Conservation (phyloP, 2,113 vertebrate genomes). For the Mormyrus lacerda region DNA sequence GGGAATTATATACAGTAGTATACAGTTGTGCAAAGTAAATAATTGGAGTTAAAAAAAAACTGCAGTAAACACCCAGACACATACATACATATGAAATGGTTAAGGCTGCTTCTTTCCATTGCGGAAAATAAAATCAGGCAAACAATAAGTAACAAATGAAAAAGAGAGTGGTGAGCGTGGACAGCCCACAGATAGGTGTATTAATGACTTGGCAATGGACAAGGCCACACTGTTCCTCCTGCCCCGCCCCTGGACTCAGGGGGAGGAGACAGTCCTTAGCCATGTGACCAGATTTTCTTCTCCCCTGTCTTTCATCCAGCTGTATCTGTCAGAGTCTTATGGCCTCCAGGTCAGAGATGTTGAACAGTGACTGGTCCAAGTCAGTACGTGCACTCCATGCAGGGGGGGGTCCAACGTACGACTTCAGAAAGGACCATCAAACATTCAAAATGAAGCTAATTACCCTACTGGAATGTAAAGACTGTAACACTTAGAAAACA, state of each 20-base stretch:
- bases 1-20: slow-evolving; percentile 42
- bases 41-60: slow-evolving; percentile 38
- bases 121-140: slow-evolving; percentile 61
- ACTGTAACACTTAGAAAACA: slow-evolving; percentile 53
- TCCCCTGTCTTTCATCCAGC: slow-evolving; percentile 25
- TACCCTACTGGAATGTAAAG: slow-evolving; percentile 73
- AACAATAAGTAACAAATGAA: slow-evolving; percentile 31
- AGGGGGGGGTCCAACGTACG: slow-evolving; percentile 40
- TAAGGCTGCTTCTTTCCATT: slow-evolving; percentile 75
- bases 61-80: slow-evolving; percentile 68
- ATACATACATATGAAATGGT: slow-evolving; percentile 66
- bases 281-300: slow-evolving; percentile 33
- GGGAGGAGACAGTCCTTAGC: slow-evolving; percentile 28
- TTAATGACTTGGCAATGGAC: slow-evolving; percentile 70
- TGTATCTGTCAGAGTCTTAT: slow-evolving; percentile 69
- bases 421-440: slow-evolving; percentile 53
- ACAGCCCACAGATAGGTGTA: slow-evolving; percentile 59
- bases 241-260: slow-evolving; percentile 14
- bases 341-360: slow-evolving; percentile 72
- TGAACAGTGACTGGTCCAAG: slow-evolving; percentile 97
- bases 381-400: slow-evolving; percentile 63
- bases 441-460: slow-evolving; percentile 31
- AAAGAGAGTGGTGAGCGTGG: slow-evolving; percentile 37
- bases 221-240: slow-evolving; percentile 46
- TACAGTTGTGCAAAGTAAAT: slow-evolving; percentile 28